These are phyloP conservation scores for Anolis sagrei DNA, from an alignment of 2,113 vertebrate genomes.

Conservation along the genomic window DNA sequence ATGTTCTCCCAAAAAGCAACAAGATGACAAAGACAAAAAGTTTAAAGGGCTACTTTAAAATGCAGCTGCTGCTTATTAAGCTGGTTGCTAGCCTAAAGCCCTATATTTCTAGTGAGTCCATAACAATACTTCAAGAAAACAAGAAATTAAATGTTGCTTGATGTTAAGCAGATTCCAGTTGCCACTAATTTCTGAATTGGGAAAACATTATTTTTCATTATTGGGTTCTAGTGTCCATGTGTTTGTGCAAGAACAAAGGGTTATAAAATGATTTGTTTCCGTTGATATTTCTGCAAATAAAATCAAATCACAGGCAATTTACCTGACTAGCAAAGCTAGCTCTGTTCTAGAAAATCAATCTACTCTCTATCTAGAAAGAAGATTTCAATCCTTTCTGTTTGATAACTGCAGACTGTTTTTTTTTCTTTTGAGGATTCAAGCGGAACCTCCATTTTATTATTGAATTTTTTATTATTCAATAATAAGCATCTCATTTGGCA, in stretches of 20 bases:
- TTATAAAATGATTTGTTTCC: not conserved
- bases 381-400: not conserved
- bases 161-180: not conserved
- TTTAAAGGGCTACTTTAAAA: not conserved
- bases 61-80: not conserved
- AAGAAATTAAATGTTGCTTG: constrained; percentile 6
- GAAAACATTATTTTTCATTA: constrained; percentile 21
- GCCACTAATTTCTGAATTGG: constrained; percentile 2
- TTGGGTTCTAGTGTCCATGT: not conserved
- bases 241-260: not conserved
- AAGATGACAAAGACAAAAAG: not conserved
- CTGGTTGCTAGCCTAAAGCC: not conserved
- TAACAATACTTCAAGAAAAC: not conserved
- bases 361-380: not conserved
- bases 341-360: not conserved
- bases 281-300: constrained; percentile 8
- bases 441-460: too few species aligned
- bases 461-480: too few species aligned
- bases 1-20: not conserved
- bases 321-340: not conserved
- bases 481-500: too few species aligned
- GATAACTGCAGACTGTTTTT: too few species aligned
- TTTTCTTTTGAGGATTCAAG: too few species aligned
- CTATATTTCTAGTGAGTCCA: not conserved
- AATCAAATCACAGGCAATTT: constrained; percentile 14